Base-by-base conservation (phyloP, 1,140 invertebrate genomes). In the Pogonomyrmex barbatus region DNA sequence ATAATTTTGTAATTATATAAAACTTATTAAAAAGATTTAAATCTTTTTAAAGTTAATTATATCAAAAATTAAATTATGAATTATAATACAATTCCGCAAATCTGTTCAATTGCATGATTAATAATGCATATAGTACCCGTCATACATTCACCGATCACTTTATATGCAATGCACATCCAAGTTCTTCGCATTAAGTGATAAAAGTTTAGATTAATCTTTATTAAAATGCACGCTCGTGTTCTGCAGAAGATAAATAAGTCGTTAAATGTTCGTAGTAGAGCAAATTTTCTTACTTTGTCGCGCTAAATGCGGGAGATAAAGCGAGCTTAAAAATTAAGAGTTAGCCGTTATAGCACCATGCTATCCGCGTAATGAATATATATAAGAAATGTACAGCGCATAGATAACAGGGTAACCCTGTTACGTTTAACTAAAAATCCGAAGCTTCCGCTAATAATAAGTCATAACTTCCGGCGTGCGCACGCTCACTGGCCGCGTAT, bases 341-440 rank as follows among this genome's bases (percentile, higher is more conserved):
- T 73, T 60, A 10, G 54, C 79, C 79, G 79, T 83, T 83, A 62
- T 50, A 47, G 30, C 45, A 17, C 33, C 12, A 42, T 54, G 79
- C 33, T 83, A 83, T 83, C 68, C 68, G 39, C 79, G 54, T 83
- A 83, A 83, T 83, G 79, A 83, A 83, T 83, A 83, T 83, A 83
- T 73, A 83, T 30, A 47, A 60, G 42, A 17, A 50, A 83, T 73
- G 56, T n/a, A 54, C 68, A n/a, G 79, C 50, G 12, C 68, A 39
- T 10, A 60, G 56, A 71, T 54, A 70, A 84, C 58, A 68, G 63
- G 47, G 24, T 56, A 77, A 45, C 60, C n/a, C n/a, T 60, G 17
- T 4, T 56, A 36, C 30, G 54, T 73, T 60, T 60, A 78, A 85
- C 50, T 78, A 62, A 85, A 85, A 85, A 85, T 58, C 65, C 71